Evolutionary conservation across 2,797 vertebrate genomes (phyloP).

Genomic region (Argyrosomus regius): DNA sequence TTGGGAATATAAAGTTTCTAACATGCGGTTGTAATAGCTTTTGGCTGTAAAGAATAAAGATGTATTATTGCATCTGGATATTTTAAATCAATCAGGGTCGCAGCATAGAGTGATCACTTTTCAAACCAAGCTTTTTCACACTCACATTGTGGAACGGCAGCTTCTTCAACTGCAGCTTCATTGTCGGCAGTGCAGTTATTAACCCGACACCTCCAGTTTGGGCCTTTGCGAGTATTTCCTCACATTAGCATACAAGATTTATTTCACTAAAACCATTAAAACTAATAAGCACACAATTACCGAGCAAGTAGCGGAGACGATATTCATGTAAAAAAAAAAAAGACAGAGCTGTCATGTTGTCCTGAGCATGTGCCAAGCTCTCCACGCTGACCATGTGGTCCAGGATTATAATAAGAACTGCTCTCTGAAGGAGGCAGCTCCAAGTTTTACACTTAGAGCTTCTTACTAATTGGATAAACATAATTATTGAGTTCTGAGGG

Average conservation of each 20-base stretch:
- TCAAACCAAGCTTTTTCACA: constrained; percentile 31
- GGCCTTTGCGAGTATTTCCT: constrained; percentile 40
- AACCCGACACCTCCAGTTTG: constrained; percentile 66
- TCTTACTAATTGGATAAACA: constrained; percentile 84
- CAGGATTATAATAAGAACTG: constrained; percentile 75
- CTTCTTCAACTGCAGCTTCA: constrained; percentile 48
- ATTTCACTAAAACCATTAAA: constrained; percentile 77
- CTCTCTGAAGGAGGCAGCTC: constrained; percentile 56
- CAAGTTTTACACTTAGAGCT: constrained; percentile 48
- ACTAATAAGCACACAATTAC: constrained; percentile 84
- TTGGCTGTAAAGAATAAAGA: constrained; percentile 6
- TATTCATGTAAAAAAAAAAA: constrained; percentile 75
- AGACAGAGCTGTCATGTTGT: constrained; percentile 75
- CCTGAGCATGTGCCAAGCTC: constrained; percentile 73
- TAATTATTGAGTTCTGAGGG: constrained; percentile 72
- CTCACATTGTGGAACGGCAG: constrained; percentile 21
- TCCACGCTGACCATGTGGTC: constrained; percentile 75
- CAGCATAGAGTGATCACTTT: neutral
- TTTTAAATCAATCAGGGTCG: constrained; percentile 46
- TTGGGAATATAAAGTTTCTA: neutral
- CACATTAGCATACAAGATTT: constrained; percentile 67
- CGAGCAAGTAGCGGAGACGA: constrained; percentile 64
- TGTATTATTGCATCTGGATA: constrained; percentile 5
- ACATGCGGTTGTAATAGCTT: neutral
- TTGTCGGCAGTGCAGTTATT: constrained; percentile 49